Evolutionary conservation across 2,113 vertebrate species (phyloP).

Genomic region (Synchiropus splendidus): DNA sequence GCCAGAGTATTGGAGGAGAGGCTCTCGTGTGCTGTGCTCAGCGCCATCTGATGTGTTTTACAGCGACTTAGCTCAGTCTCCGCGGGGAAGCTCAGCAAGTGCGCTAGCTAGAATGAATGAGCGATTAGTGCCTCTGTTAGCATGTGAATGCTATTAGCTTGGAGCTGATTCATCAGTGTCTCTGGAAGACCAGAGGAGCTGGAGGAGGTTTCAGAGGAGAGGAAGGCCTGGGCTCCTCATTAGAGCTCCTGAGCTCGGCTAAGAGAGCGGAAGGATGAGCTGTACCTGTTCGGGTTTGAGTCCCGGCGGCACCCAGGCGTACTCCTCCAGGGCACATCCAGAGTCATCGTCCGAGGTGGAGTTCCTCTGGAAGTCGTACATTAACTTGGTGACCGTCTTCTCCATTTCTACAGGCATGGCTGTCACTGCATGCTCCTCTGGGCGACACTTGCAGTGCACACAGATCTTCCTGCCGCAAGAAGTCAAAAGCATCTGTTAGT

Average conservation of each 20-base stretch:
- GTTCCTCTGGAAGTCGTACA: constrained; percentile 99
- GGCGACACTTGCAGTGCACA: constrained; percentile 95
- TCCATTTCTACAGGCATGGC: constrained; percentile 98
- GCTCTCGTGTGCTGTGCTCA: constrained; percentile 18
- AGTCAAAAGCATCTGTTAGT: constrained; percentile 1
- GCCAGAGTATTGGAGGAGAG: constrained; percentile 27
- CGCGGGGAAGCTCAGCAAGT: constrained; percentile 27
- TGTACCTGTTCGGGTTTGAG: constrained; percentile 96
- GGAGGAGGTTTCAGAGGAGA: constrained; percentile 4
- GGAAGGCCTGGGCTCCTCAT: constrained; percentile 24
- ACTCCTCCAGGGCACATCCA: constrained; percentile 94
- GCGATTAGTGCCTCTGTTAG: constrained; percentile 34
- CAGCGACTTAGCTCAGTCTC: constrained; percentile 7
- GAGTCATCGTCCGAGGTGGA: constrained; percentile 95
- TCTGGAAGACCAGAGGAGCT: no score
- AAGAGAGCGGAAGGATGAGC: constrained; percentile 8
- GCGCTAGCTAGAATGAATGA: constrained; percentile 31
- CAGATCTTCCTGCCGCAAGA: constrained; percentile 84
- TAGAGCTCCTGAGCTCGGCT: constrained; percentile 8
- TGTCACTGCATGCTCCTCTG: constrained; percentile 91
- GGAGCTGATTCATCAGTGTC: no score
- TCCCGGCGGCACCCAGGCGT: constrained; percentile 92
- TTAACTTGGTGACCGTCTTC: constrained; percentile 96
- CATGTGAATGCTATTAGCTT: no score
- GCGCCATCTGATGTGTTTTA: constrained; percentile 20